phyloP scores from a whole-genome alignment of 2,888 invertebrate species.

The Mythimna albipuncta region DNA sequence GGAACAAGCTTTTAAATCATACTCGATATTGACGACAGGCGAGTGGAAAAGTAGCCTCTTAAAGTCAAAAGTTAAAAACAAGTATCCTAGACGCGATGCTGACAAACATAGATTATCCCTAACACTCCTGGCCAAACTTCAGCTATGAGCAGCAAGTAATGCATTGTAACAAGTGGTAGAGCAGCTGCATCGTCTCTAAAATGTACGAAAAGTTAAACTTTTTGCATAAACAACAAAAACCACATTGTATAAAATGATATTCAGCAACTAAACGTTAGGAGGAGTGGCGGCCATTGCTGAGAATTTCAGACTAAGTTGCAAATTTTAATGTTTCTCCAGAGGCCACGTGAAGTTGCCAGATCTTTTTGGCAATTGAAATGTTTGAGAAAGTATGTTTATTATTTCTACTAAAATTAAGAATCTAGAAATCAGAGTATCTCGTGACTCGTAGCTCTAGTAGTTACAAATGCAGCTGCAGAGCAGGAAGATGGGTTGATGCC shows the following conservation, averaged over 20 bases:
- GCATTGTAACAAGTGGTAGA: slow-evolving; percentile 20
- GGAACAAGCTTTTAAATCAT: too few species aligned
- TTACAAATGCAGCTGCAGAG: neutral
- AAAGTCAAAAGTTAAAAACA: neutral
- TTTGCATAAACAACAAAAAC: slow-evolving; percentile 41
- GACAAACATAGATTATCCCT: neutral
- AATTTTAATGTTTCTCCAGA: slow-evolving; percentile 50
- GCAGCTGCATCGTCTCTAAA: slow-evolving; percentile 34
- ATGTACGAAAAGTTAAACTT: slow-evolving; percentile 33
- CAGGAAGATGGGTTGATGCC: neutral
- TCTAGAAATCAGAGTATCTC: neutral
- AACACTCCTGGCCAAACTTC: neutral
- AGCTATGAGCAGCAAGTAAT: neutral
- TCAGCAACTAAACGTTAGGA: slow-evolving; percentile 28
- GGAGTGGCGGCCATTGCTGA: slow-evolving; percentile 26
- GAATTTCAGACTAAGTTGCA: slow-evolving; percentile 48
- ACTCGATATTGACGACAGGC: too few species aligned
- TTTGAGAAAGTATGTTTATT: slow-evolving; percentile 1
- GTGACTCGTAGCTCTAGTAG: neutral
- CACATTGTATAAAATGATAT: slow-evolving; percentile 56
- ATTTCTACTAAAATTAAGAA: neutral
- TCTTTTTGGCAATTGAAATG: slow-evolving; percentile 47
- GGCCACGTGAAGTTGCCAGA: slow-evolving; percentile 35
- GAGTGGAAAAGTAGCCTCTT: too few species aligned
- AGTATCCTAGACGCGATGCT: neutral